Evolutionary conservation across 1,140 invertebrate genomes (phyloP), one percentile per base, ranked within the genome.

Genomic region (Glomeris maerens): DNA sequence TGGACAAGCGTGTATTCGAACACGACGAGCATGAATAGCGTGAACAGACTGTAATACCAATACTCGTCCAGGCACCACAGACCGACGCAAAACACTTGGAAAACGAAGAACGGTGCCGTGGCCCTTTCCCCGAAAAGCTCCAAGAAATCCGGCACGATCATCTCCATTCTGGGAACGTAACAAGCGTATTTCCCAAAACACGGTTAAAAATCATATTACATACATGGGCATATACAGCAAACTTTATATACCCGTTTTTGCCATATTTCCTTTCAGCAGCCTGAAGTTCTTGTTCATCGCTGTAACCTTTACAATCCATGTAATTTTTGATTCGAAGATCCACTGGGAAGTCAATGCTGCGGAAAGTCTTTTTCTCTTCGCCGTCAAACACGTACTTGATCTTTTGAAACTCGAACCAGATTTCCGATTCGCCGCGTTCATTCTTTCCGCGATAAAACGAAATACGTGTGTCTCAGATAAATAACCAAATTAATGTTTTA

Each of bases 11-110:
- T 98, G 55, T 90, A 96, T 66, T 99, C 96, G 68, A 99, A 99
- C 56, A 92, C 81, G 22, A 98, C 78, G 29, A 99, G 74, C 95
- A 99, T 98, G 41, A 94, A 75, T 1, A 99, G 74, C 0, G 96
- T 99, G 63, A 99, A 98, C 26, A 98, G 76, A 52, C 88, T 93
- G 65, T 97, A 97, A 66, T 96, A 96, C 74, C 90, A 95, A 67
- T 93, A 96, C 66, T 94, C 93, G 65, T 99, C 95, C 53, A 99
- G 71, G 71, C 95, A 98, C 96, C 96, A 99, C 0, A 99, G 72
- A 22, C 80, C 83, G 45, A 99, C 95, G 68, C 95, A 98, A 65
- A 99, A 98, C 42, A 98, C 79, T 64, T 75, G 77, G 61, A 78
- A 78, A 2, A 98, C 93, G 72, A 99, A 99, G 69, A 99, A 99